Evolutionary conservation across 1,140 invertebrate species (phyloP), one percentile per base, ranked within the genome.

Genomic region (Drosophila nikananu): DNA sequence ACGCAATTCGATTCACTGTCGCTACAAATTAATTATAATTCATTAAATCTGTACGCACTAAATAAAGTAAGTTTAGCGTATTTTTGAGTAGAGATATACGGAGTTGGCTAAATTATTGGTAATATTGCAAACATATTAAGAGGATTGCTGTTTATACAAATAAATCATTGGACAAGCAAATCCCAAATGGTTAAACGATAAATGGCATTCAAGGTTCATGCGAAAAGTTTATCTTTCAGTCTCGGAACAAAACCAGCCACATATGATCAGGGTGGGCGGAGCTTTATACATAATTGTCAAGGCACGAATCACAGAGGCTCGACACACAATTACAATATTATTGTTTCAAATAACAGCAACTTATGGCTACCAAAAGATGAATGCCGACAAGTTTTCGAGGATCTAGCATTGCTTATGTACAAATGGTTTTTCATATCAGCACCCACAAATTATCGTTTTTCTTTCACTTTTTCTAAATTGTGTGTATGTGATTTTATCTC

Each of bases 111-210:
- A 81, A 59, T 63, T 81, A 75, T 73, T 67, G 64, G 52, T 86
- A 86, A 86, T 86, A 86, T 86, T 86, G 82, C 82, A 86, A 60
- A 71, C 55, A 32, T 35, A 23, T 67, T 58, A 55, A 61, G 78
- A 64, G 78, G 67, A 73, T 55, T 73, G 35, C 54, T 17, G 44
- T 55, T 35, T 27, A 59, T 58, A n/a, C 9, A 64, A 41, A 39
- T 44, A 42, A 27, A 55, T 75, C 21, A 9, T 52, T 52, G 51
- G 67, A 62, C 49, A 72, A 59, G 19, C 58, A 41, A 44, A 41
- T 51, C 74, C 62, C 58, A 46, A 32, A 71, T 19, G 39, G 39
- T 72, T 64, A 54, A n/a, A 58, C 41, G 21, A 57, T 35, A 63
- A 66, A 79, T 71, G 57, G 42, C 73, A 54, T 60, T 46, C 23